Base-by-base conservation (phyloP, 2,888 invertebrate genomes). In the Oscheius sp. region DNA sequence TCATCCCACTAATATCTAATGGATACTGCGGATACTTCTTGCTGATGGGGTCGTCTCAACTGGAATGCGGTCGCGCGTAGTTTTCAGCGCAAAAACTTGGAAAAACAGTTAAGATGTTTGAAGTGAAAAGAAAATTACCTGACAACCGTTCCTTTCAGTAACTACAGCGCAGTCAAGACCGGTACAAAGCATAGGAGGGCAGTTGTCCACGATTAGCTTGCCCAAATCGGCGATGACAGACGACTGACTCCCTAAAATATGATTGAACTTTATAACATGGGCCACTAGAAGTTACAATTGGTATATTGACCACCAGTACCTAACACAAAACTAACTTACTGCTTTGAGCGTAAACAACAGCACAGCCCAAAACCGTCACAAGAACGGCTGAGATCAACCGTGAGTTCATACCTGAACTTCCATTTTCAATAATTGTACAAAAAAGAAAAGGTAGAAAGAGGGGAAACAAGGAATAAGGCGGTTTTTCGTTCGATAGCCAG, bases 121-220 rank as follows among this genome's bases (percentile, higher is more conserved):
- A 57, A 29, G 11, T 72, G 51, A 33, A 48, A 50, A 11, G 71
- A 50, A 59, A 60, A 48, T 55, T 62, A 87, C 87, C 82, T 88
- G 88, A 59, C 88, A 89, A 42, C 88, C 88, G 65, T 88, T 89
- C 65, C 88, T 79, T 75, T 88, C 88, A 10, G 88, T 88, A 32
- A 89, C 88, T 9, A 88, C 86, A 11, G 88, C 88, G 75, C 88
- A 88, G 75, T 88, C 88, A 13, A 88, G 77, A 51, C 88, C 88
- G n/a, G 88, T 89, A 76, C 88, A 88, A 62, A 88, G 74, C 88
- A 88, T 89, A 3, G 88, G 88, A 13, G 88, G 88, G 63, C 88
- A 88, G 75, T 89, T 87, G 63, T 88, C 88, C 21, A 88, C 88
- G 75, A 88, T 88, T 65, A 88, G 73, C 59, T 86, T 87, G 11